Percentiles rank a stretch among this genome's conserved stretches.
These are phyloP conservation scores for Orbicella faveolata DNA, from an alignment of 64 coral and sea anemone species.

Conservation along the genomic window DNA sequence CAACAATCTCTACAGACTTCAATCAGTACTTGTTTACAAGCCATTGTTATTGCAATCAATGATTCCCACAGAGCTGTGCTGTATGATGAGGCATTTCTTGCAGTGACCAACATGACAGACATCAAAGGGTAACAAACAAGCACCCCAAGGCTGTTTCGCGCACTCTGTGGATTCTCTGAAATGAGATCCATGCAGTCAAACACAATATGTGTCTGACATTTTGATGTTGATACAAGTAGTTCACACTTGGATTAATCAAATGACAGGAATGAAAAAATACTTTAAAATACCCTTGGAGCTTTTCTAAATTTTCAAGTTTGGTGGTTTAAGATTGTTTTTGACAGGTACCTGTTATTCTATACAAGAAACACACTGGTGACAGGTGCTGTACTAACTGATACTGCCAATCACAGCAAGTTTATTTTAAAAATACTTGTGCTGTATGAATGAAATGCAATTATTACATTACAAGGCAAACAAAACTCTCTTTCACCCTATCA, in stretches of 20 bases:
- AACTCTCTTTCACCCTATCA: too few relatives aligned
- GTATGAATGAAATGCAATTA: too few relatives aligned
- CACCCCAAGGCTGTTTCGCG: neutral
- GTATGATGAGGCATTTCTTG: neutral
- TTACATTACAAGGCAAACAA: too few relatives aligned
- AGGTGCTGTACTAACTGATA: neutral
- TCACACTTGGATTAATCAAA: too few relatives aligned
- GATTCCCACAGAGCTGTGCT: neutral
- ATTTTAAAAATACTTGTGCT: neutral
- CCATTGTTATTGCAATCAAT: neutral
- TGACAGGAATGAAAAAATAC: too few relatives aligned
- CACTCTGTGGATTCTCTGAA: neutral
- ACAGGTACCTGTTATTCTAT: constrained; percentile 19
- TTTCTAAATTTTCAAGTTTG: neutral
- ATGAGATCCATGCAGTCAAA: too few relatives aligned
- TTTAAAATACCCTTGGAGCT: neutral
- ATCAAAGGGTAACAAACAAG: neutral
- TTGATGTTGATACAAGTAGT: too few relatives aligned
- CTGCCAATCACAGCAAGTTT: neutral
- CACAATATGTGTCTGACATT: too few relatives aligned
- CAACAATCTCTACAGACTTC: neutral
- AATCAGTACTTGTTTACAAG: neutral
- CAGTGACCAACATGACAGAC: neutral
- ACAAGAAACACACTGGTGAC: constrained; percentile 7
- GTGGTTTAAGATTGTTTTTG: neutral